phyloP scores from a whole-genome alignment of 2,888 invertebrate species.

The Archips crataeganus region DNA sequence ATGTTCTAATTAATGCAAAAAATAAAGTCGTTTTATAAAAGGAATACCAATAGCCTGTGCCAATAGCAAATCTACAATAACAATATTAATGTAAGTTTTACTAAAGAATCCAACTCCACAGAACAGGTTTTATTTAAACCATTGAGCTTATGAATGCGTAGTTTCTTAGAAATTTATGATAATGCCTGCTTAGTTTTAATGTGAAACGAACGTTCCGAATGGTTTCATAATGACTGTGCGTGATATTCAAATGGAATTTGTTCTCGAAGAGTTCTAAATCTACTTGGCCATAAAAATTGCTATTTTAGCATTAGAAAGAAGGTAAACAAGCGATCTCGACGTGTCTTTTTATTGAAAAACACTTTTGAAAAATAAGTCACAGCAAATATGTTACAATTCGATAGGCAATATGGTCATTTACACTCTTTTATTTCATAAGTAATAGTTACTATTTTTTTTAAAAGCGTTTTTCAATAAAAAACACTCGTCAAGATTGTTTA shows the following conservation, averaged over 20 bases:
- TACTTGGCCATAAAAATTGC: not conserved
- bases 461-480: too few species aligned
- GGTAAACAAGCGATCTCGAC: too few species aligned
- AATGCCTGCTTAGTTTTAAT: conserved; percentile 7
- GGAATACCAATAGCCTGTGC: conserved; percentile 30
- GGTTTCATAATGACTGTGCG: not conserved
- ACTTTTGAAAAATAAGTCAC: too few species aligned
- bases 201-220: conserved; percentile 8
- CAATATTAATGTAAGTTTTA: conserved; percentile 4
- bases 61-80: conserved; percentile 13
- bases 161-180: conserved; percentile 1
- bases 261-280: not conserved
- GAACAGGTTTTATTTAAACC: not conserved
- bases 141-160: conserved; percentile 9
- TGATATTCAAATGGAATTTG: not conserved
- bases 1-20: conserved; percentile 28
- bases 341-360: too few species aligned
- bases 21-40: conserved; percentile 19
- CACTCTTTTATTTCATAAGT: too few species aligned
- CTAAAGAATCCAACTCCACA: conserved; percentile 1
- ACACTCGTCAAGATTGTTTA: too few species aligned
- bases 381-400: too few species aligned
- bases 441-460: too few species aligned
- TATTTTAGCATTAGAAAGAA: not conserved
- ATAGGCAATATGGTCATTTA: too few species aligned